Conservation (phyloP, 2,113 vertebrate genomes). For the Plecotus auritus region DNA sequence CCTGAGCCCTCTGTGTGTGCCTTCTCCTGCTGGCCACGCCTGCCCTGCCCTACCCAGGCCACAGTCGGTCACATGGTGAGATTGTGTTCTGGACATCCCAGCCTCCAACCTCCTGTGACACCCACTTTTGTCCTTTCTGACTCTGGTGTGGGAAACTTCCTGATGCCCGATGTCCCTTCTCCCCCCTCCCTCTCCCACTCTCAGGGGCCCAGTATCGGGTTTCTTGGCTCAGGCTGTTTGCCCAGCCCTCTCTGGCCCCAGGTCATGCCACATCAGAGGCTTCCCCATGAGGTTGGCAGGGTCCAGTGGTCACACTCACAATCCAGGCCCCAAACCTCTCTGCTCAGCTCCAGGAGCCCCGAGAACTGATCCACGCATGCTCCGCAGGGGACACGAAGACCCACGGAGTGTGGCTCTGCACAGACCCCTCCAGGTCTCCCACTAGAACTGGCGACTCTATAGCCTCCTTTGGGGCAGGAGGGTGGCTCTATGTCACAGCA, state of each 20-base stretch:
- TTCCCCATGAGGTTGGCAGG: neutral
- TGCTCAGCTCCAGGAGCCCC: neutral
- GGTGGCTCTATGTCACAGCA: neutral
- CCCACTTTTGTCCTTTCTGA: neutral
- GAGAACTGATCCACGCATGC: fast-evolving
- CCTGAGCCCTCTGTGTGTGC: too few species aligned
- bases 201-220: fast-evolving
- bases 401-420: neutral
- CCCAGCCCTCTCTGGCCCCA: neutral
- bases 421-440: too few species aligned
- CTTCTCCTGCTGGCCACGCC: neutral
- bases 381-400: too few species aligned
- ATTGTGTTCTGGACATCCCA: neutral
- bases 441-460: neutral
- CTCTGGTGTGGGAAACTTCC: neutral
- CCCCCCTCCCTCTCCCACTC: neutral
- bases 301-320: neutral
- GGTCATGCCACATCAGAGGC: neutral
- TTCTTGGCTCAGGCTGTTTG: neutral
- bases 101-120: neutral
- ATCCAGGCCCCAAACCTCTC: neutral
- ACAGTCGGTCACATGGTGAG: fast-evolving
- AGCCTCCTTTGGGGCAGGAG: neutral
- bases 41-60: neutral
- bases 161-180: too few species aligned